Conservation (phyloP, 1,140 invertebrate species). For the Ceratoteleas bidentatus region DNA sequence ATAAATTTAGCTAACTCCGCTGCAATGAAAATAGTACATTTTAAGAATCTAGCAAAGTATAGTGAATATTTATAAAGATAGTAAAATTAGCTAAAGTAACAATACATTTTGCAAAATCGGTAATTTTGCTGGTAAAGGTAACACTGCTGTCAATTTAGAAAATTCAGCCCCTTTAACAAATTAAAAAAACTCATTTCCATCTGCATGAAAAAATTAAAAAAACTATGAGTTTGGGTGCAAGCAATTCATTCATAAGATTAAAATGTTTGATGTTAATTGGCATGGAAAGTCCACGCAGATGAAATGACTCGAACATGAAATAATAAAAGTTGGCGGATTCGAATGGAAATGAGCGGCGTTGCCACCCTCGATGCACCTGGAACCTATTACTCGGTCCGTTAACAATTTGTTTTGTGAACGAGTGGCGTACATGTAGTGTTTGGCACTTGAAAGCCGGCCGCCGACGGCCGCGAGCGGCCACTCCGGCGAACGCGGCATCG, state of each 20-base stretch:
- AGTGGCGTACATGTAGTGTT: constrained; percentile 54
- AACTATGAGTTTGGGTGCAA: no score
- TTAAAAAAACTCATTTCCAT: no score
- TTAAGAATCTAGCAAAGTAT: no score
- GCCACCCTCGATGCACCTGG: constrained; percentile 67
- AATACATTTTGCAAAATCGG: no score
- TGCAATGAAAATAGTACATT: no score
- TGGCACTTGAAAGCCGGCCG: constrained; percentile 62
- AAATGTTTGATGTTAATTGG: not conserved
- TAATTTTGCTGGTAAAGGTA: no score
- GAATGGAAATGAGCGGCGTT: constrained; percentile 13
- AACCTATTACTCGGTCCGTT: constrained; percentile 71
- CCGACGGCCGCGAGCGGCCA: constrained; percentile 52
- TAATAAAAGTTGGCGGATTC: constrained; percentile 32
- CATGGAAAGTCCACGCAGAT: not conserved
- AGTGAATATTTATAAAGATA: no score
- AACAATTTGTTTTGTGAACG: constrained; percentile 69
- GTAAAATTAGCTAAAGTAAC: no score
- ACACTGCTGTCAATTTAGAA: no score
- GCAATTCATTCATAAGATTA: not conserved
- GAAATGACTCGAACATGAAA: constrained; percentile 13
- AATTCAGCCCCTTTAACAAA: no score
- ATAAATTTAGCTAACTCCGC: no score
- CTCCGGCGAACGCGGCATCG: constrained; percentile 40
- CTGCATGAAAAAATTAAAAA: no score